These are phyloP conservation scores for Euwallacea fornicatus DNA, from an alignment of 1,140 invertebrate species.

Conservation along the genomic window DNA sequence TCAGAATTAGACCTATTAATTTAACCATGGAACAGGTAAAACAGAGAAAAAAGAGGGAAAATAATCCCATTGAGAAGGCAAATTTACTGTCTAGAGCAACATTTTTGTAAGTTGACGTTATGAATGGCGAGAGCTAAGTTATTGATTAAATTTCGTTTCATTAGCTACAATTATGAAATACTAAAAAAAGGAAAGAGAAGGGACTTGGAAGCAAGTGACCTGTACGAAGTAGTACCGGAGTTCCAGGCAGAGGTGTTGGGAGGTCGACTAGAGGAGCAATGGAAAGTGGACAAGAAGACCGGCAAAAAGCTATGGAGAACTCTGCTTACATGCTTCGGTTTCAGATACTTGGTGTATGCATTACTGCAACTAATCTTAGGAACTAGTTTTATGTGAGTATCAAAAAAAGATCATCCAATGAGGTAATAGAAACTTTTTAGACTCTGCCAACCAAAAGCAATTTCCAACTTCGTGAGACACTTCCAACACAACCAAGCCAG, in stretches of 20 bases:
- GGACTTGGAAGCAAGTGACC: constrained; percentile 33
- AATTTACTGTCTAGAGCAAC: constrained; percentile 29
- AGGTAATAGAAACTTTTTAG: constrained; percentile 26
- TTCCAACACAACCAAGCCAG: constrained; percentile 1
- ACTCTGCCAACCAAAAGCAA: constrained; percentile 31
- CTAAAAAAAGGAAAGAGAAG: constrained; percentile 29
- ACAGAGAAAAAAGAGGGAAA: not conserved
- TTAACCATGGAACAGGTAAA: not conserved
- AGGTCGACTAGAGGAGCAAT: constrained; percentile 30
- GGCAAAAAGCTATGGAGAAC: constrained; percentile 6
- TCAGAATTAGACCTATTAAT: no score
- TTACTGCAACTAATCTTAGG: constrained; percentile 26
- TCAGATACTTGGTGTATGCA: constrained; percentile 25
- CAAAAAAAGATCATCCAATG: not conserved
- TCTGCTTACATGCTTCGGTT: constrained; percentile 28
- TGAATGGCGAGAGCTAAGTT: no score
- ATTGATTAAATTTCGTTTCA: not conserved
- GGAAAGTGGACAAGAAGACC: constrained; percentile 24
- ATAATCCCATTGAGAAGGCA: constrained; percentile 33
- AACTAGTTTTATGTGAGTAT: constrained; percentile 32
- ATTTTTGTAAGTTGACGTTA: constrained; percentile 31
- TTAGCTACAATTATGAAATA: constrained; percentile 28
- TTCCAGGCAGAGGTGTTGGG: constrained; percentile 31
- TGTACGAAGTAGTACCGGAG: constrained; percentile 34
- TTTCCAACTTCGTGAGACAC: constrained; percentile 35